Percentiles rank a stretch among this genome's conserved stretches.
phyloP scores from a whole-genome alignment of 2,113 vertebrate species.

The Pterocles burchelli region DNA sequence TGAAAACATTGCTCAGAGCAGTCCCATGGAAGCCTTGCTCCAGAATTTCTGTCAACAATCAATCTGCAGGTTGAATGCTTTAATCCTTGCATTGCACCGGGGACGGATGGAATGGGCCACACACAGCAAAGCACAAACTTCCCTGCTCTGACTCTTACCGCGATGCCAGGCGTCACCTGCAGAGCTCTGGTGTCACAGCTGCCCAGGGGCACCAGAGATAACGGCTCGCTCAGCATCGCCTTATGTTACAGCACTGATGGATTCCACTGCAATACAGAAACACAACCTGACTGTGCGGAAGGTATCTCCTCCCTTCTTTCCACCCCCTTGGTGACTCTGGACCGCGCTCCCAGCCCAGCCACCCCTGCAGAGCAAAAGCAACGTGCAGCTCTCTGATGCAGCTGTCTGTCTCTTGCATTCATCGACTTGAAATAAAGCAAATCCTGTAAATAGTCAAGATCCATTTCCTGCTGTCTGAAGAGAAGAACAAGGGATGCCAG shows the following conservation, averaged over 20 bases:
- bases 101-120: not conserved
- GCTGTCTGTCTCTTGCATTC: not conserved
- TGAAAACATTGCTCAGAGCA: not conserved
- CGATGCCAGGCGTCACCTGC: not conserved
- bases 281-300: accelerated
- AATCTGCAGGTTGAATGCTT: not conserved
- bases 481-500: not conserved
- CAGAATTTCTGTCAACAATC: not conserved
- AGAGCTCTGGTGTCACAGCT: not conserved
- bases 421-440: not conserved
- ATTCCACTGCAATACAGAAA: not conserved
- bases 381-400: not conserved
- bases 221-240: accelerated
- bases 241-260: not conserved
- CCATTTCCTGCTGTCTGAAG: not conserved
- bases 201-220: not conserved
- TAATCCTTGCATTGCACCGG: accelerated
- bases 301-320: not conserved
- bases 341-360: not conserved
- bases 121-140: not conserved
- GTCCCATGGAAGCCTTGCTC: not conserved
- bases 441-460: not conserved
- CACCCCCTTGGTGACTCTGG: not conserved
- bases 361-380: not conserved
- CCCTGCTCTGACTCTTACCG: not conserved